Conservation (phyloP, 2,797 vertebrate species). For the Chaenodraco wilsoni region DNA sequence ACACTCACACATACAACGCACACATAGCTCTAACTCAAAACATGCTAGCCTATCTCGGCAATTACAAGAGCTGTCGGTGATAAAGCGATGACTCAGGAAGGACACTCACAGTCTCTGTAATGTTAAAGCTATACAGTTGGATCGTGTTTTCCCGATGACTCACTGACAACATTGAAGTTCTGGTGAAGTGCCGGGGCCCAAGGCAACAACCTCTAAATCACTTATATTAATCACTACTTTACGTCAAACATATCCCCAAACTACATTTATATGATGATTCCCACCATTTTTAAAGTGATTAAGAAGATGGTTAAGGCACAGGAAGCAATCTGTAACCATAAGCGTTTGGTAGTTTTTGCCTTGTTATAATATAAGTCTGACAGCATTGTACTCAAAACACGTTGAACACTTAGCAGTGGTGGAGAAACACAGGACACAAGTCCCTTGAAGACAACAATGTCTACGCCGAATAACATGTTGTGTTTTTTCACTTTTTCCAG, state of each 20-base stretch:
- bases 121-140: slow-evolving; percentile 56
- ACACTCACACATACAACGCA: not conserved
- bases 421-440: not conserved
- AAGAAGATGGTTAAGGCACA: slow-evolving; percentile 1
- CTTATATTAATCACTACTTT: slow-evolving; percentile 25
- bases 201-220: slow-evolving; percentile 28
- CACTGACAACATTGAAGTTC: slow-evolving; percentile 41
- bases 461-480: too few relatives aligned
- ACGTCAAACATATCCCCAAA: slow-evolving; percentile 26
- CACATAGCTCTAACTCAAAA: slow-evolving; percentile 33
- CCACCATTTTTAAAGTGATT: slow-evolving; percentile 24
- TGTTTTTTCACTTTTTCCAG: too few relatives aligned
- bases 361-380: not conserved
- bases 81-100: slow-evolving; percentile 45
- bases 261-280: slow-evolving; percentile 9
- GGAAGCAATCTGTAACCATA: not conserved
- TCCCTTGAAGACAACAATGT: too few relatives aligned
- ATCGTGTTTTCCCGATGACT: slow-evolving; percentile 62
- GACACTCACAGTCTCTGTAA: slow-evolving; percentile 40
- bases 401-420: not conserved
- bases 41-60: slow-evolving; percentile 53
- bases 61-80: slow-evolving; percentile 67
- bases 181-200: slow-evolving; percentile 41
- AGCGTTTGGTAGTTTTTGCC: not conserved
- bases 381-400: not conserved